These are phyloP conservation scores for Polyploca ridens DNA, from an alignment of 2,888 invertebrate species.

Conservation along the genomic window DNA sequence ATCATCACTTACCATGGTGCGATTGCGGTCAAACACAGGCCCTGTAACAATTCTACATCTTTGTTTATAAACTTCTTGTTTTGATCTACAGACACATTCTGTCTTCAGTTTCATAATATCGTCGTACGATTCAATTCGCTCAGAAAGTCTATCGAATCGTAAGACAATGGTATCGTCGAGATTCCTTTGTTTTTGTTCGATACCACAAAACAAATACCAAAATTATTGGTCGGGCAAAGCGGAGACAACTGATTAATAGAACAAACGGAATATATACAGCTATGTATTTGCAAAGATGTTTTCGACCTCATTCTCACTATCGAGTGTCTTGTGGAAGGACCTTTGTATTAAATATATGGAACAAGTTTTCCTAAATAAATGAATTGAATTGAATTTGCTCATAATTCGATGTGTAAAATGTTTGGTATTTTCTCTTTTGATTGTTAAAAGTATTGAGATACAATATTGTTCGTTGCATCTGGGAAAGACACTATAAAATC, in stretches of 20 bases:
- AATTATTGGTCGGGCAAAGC: background rate
- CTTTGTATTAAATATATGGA: no score
- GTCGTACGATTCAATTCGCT: background rate
- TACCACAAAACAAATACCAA: conserved; percentile 2
- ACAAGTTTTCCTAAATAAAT: no score
- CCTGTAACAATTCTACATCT: no score
- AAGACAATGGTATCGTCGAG: conserved; percentile 1
- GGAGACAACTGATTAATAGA: background rate
- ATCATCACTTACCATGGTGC: no score
- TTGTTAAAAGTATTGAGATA: background rate
- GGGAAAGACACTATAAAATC: background rate
- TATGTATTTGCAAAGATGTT: background rate
- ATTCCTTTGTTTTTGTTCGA: background rate
- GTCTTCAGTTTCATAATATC: background rate
- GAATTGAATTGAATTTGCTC: no score
- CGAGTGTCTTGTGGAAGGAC: background rate
- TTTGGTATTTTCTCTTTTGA: background rate
- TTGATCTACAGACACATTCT: background rate
- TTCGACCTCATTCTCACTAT: background rate
- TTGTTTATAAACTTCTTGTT: background rate
- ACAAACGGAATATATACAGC: background rate
- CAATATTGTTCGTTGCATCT: background rate
- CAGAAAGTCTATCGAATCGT: background rate
- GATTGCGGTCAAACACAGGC: no score
- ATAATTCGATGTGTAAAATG: background rate